A percentile compares a stretch with the other conserved stretches of the same genome.
Conservation (phyloP, 2,888 invertebrate genomes). For the Microdon myrmicae region DNA sequence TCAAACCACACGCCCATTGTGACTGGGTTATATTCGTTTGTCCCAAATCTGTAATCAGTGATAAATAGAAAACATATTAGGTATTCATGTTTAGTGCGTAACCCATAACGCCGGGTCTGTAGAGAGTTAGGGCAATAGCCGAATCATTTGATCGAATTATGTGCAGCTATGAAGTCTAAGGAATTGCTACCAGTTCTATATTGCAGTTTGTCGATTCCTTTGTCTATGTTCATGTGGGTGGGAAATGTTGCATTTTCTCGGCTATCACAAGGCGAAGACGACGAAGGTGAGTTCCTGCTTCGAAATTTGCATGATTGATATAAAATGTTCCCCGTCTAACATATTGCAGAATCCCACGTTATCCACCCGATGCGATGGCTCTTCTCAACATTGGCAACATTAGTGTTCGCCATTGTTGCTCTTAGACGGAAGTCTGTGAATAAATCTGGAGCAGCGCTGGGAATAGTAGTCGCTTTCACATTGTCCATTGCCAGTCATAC, state of each 20-base stretch:
- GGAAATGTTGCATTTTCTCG: conserved; percentile 76
- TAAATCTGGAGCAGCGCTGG: conserved; percentile 77
- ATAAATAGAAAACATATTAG: too few species aligned
- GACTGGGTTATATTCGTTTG: too few species aligned
- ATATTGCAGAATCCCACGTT: conserved; percentile 57
- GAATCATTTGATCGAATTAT: conserved; percentile 1
- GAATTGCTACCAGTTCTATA: conserved; percentile 71
- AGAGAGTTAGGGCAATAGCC: too few species aligned
- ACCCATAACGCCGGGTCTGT: too few species aligned
- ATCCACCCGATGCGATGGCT: conserved; percentile 65
- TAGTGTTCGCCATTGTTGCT: conserved; percentile 75
- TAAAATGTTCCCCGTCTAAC: background rate
- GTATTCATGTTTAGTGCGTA: too few species aligned
- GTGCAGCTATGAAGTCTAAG: conserved; percentile 19
- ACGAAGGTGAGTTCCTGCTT: conserved; percentile 68
- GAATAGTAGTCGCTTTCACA: conserved; percentile 78
- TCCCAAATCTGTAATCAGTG: too few species aligned
- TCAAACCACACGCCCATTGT: too few species aligned
- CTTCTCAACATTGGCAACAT: conserved; percentile 68
- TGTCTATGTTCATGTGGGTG: conserved; percentile 82
- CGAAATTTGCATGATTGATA: background rate
- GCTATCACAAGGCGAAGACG: conserved; percentile 69
- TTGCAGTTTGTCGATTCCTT: conserved; percentile 76
- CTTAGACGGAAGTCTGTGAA: conserved; percentile 76
- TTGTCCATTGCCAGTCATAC: conserved; percentile 82